Percentiles rank a stretch among this genome's conserved stretches.
Evolutionary conservation across 2,113 vertebrate genomes (phyloP).

Genomic region (Bos taurus): ARS-UCD2.0 NC_037332.1:109517501-109518000

Average conservation of each 20-base stretch:
- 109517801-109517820: background rate
- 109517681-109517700: background rate
- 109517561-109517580: background rate
- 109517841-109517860: background rate
- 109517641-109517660: background rate
- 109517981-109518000: background rate
- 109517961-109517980: background rate
- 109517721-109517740: background rate
- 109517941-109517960: background rate
- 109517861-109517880: background rate
- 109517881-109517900: background rate
- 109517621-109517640: background rate
- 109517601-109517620: background rate
- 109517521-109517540: background rate
- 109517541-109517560: background rate
- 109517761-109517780: background rate
- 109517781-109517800: background rate
- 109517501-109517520: background rate
- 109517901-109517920: background rate
- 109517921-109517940: background rate
- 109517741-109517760: rapidly evolving
- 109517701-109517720: background rate
- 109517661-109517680: slow-evolving; percentile 33
- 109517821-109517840: background rate
- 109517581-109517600: background rate